Evolutionary conservation across 2,797 vertebrate genomes (phyloP), one percentile per base, ranked within the genome.

Genomic region (Spea hammondii): DNA sequence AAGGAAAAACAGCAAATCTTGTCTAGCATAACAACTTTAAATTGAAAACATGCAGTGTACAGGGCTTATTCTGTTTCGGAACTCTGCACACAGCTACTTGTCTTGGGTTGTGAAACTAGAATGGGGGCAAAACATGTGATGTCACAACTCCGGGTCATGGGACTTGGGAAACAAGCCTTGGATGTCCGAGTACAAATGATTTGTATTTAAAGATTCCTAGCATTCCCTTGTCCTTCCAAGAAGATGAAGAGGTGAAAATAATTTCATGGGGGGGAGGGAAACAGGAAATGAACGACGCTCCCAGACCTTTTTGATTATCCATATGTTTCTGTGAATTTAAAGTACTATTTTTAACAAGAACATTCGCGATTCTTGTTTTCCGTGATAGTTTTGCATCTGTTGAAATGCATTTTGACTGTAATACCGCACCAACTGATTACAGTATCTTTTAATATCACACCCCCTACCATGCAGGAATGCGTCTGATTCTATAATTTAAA

Each of bases 151-250:
- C 6, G 14, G 65, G 79, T 81, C 79, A 81, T 64, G 74, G 55
- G 79, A 75, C 46, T 44, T 59, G 48, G 32, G 55, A 67, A 70
- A 65, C 53, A 46, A 71, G 73, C 14, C 69, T 72, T 53, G 67
- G 17, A 60, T n/a, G 17, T 53, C 47, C 17, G n/a, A 65, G 70
- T 8, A 44, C 32, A 59, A 53, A 72, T 10, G 48, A 46, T 71
- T 55, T 65, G 74, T 81, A 76, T 76, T 77, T 57, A 68, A 57
- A 72, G 17, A 81, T 81, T 81, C 79, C 69, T 72, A 57, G 64
- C 51, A 81, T 81, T 81, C 74, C 76, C 69, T 48, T 17, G 12
- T 75, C 17, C 44, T 65, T 77, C 74, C 64, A 62, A 14, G 57
- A 77, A 13, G 49, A 48, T 53, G 51, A 49, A 32, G 53, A 51